Percentiles rank a stretch among this genome's conserved stretches.
These are phyloP conservation scores for Halichoerus grypus DNA, from an alignment of 2,113 vertebrate species.

Conservation along the genomic window DNA sequence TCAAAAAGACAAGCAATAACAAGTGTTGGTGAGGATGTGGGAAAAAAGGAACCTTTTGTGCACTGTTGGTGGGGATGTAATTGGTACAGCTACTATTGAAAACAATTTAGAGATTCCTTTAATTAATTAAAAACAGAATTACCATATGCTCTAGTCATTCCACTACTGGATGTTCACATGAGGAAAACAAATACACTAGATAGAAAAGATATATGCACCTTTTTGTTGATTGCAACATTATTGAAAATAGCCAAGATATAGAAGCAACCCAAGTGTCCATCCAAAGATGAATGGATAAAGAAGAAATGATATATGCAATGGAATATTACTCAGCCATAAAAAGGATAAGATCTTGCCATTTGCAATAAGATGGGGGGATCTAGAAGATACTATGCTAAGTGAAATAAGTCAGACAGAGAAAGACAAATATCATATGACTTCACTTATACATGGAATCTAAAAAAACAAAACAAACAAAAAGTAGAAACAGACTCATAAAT, in stretches of 20 bases:
- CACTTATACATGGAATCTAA: neutral
- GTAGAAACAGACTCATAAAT: neutral
- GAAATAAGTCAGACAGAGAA: neutral
- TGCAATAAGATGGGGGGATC: neutral
- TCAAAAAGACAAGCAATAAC: neutral
- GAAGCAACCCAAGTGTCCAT: neutral
- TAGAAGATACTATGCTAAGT: neutral
- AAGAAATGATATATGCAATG: neutral
- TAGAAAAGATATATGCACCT: neutral
- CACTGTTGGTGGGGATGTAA: neutral
- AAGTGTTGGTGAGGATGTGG: neutral
- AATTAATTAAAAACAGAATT: neutral
- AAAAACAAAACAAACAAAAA: neutral
- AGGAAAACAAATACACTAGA: neutral
- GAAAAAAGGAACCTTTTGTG: neutral
- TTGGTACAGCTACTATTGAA: neutral
- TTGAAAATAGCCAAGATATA: neutral
- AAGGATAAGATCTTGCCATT: neutral
- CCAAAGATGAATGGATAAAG: neutral
- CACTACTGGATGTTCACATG: neutral
- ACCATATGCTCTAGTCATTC: neutral
- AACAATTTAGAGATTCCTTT: neutral
- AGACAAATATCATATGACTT: neutral
- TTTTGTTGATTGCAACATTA: neutral
- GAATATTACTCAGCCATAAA: neutral